These are phyloP conservation scores for Botia almorhae DNA, from an alignment of 2,797 vertebrate genomes.

Conservation along the genomic window DNA sequence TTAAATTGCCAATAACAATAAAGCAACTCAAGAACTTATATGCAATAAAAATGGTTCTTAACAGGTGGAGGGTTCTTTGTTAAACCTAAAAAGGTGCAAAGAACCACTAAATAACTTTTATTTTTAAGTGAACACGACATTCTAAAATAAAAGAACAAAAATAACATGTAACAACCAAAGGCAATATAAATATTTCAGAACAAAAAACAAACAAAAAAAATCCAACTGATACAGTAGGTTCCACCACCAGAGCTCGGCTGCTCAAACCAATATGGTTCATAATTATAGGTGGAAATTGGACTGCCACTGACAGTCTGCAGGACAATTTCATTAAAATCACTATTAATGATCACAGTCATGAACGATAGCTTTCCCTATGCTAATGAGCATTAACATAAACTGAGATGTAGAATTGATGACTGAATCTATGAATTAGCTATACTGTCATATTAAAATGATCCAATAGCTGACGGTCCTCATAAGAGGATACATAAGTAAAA, in stretches of 20 bases:
- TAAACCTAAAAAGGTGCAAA: too few species aligned
- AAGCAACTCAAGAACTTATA: neutral
- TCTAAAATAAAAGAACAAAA: neutral
- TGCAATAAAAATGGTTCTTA: neutral
- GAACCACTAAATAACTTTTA: too few species aligned
- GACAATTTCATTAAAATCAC: constrained; percentile 60
- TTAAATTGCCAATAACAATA: neutral
- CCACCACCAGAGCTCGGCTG: neutral
- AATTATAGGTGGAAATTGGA: constrained; percentile 22
- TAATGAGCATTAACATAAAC: constrained; percentile 18
- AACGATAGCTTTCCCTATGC: neutral
- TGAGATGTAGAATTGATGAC: constrained; percentile 6
- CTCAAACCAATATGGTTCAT: constrained; percentile 60
- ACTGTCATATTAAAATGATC: constrained; percentile 33
- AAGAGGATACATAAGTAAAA: constrained; percentile 62
- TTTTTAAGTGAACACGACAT: neutral
- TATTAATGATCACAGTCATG: neutral
- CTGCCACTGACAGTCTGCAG: neutral
- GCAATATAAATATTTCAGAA: constrained; percentile 18
- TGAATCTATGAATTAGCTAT: neutral
- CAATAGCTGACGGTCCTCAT: constrained; percentile 60
- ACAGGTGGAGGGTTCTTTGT: too few species aligned
- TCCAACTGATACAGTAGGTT: constrained; percentile 55
- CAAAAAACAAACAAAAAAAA: neutral
- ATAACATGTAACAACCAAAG: constrained; percentile 35